Percentiles rank a stretch among this genome's conserved stretches.
Evolutionary conservation across 2,113 vertebrate species (phyloP).

Genomic region (Gila orcuttii): DNA sequence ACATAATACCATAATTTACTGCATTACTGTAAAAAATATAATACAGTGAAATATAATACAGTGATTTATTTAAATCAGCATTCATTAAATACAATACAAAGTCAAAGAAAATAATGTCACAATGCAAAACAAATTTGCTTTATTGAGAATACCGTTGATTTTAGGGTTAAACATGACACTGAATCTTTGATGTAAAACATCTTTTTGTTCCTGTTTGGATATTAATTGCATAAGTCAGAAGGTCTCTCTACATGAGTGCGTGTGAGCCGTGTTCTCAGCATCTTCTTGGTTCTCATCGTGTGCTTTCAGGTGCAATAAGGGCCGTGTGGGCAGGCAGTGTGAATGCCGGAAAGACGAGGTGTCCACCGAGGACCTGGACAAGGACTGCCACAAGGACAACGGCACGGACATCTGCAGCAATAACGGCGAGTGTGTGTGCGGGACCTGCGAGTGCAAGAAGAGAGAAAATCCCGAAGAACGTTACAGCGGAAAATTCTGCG

Average conservation of each 20-base stretch:
- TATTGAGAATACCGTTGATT: not conserved
- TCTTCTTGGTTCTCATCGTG: not conserved
- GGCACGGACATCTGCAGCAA: slow-evolving; percentile 95
- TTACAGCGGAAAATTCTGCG: slow-evolving; percentile 92
- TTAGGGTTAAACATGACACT: not conserved
- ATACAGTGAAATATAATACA: not conserved
- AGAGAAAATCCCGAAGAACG: slow-evolving; percentile 89
- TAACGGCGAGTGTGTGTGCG: slow-evolving; percentile 97
- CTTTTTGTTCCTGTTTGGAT: not conserved
- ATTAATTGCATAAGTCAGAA: not conserved
- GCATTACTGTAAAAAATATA: not conserved
- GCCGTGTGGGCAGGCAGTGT: slow-evolving; percentile 88
- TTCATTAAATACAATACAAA: not conserved
- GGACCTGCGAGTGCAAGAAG: slow-evolving; percentile 95
- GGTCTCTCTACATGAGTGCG: not conserved
- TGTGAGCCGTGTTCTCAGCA: not conserved
- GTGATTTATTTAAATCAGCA: not conserved
- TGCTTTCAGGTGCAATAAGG: slow-evolving; percentile 87
- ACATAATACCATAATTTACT: not conserved
- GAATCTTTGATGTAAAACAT: not conserved
- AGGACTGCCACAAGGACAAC: slow-evolving; percentile 92
- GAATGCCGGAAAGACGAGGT: slow-evolving; percentile 97
- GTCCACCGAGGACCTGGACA: slow-evolving; percentile 93
- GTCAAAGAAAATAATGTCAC: not conserved
- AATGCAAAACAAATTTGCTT: not conserved